Evolutionary conservation across 1,140 invertebrate species (phyloP).

Genomic region (Euwallacea similis): DNA sequence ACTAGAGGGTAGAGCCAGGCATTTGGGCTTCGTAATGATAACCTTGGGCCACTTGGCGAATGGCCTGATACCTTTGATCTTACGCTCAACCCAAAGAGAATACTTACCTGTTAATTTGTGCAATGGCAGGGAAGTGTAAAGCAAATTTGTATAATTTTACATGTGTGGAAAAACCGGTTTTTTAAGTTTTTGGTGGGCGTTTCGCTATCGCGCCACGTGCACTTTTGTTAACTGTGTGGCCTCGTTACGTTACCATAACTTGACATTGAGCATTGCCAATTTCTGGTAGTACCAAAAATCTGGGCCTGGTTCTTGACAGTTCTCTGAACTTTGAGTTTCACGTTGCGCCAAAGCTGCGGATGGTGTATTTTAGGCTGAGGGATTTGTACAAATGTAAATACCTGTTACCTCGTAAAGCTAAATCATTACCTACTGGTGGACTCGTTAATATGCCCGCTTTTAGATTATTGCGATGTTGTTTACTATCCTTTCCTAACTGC

Average conservation of each 20-base stretch:
- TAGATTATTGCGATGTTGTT: background rate
- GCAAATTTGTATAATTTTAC: background rate
- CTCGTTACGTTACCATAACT: too few species aligned
- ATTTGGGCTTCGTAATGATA: background rate
- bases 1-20: background rate
- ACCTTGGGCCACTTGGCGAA: background rate
- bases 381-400: background rate
- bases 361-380: background rate
- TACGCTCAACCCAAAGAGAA: background rate
- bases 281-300: background rate
- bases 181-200: background rate
- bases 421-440: background rate
- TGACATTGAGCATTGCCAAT: background rate
- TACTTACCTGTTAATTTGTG: background rate
- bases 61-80: background rate
- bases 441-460: background rate
- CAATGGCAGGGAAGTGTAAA: background rate
- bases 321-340: background rate
- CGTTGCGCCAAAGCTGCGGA: background rate
- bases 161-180: background rate
- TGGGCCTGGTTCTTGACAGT: background rate
- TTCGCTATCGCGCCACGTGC: too few species aligned
- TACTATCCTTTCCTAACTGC: background rate
- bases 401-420: background rate
- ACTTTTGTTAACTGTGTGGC: too few species aligned